phyloP scores from a whole-genome alignment of 35 echinoderm and acorn worm genomes.

The Chiridota heheva region DNA sequence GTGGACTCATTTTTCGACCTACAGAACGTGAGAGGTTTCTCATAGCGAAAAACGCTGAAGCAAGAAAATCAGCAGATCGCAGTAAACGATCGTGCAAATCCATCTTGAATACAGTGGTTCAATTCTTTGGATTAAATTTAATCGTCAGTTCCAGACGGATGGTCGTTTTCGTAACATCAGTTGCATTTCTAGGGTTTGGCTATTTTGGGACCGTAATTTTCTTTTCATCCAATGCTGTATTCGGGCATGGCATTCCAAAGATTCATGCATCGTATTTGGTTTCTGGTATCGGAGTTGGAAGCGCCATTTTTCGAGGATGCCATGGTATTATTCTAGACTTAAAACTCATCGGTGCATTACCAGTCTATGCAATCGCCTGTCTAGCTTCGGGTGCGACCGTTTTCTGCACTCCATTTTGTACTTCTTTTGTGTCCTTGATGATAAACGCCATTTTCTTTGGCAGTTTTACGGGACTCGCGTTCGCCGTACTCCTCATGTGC shows the following conservation, averaged over 20 bases:
- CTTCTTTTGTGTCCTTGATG: constrained; percentile 10
- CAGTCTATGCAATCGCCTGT: constrained; percentile 16
- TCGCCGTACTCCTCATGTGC: constrained; percentile 26
- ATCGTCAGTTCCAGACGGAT: constrained; percentile 25
- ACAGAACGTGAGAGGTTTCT: constrained; percentile 18
- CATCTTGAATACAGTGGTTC: not conserved
- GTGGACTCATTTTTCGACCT: constrained; percentile 18
- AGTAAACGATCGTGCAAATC: not conserved
- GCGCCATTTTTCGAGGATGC: constrained; percentile 22
- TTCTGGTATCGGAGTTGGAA: constrained; percentile 51
- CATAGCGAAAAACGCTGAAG: constrained; percentile 2
- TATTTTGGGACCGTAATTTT: constrained; percentile 28
- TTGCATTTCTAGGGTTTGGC: constrained; percentile 24
- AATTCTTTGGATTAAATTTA: constrained; percentile 19
- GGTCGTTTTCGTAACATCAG: not conserved
- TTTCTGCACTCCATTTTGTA: constrained; percentile 36
- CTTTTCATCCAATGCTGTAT: constrained; percentile 30
- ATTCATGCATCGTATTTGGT: constrained; percentile 47
- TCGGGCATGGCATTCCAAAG: constrained; percentile 18
- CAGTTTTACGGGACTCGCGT: constrained; percentile 37
- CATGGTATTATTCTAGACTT: constrained; percentile 41
- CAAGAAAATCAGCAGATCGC: not conserved
- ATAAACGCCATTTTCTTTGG: constrained; percentile 40
- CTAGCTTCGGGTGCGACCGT: not conserved
- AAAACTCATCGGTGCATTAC: constrained; percentile 13